A percentile compares a stretch with the other conserved stretches of the same genome.
Conservation (phyloP, 2,113 vertebrate species). For the Cavia aperea region DNA sequence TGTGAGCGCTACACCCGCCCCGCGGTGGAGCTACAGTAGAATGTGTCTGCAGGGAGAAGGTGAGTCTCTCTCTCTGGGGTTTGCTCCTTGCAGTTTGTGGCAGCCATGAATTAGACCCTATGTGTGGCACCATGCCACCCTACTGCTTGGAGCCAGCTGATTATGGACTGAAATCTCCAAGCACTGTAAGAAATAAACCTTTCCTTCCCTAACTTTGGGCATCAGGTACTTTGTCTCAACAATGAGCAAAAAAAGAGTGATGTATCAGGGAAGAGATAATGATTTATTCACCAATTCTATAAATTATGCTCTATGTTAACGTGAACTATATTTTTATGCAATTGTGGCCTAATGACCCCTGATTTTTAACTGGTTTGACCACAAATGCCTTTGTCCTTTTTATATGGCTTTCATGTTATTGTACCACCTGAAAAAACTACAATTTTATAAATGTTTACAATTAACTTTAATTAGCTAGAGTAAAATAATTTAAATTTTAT, state of each 20-base stretch:
- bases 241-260: neutral
- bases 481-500: neutral
- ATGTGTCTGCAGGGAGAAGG: too few species aligned
- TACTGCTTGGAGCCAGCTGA: too few species aligned
- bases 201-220: too few species aligned
- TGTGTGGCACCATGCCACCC: too few species aligned
- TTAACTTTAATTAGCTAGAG: neutral
- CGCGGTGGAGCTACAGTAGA: too few species aligned
- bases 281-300: neutral
- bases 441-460: neutral
- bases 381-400: neutral
- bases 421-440: neutral
- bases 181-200: too few species aligned
- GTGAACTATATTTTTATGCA: neutral
- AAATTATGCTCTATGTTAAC: neutral
- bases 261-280: neutral
- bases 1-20: too few species aligned
- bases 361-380: neutral
- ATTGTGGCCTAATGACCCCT: neutral
- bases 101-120: too few species aligned
- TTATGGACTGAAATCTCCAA: too few species aligned
- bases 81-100: too few species aligned
- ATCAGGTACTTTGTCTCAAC: too few species aligned
- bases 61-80: too few species aligned
- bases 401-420: neutral